phyloP scores from a whole-genome alignment of 2,797 vertebrate genomes.

The Pempheris klunzingeri region DNA sequence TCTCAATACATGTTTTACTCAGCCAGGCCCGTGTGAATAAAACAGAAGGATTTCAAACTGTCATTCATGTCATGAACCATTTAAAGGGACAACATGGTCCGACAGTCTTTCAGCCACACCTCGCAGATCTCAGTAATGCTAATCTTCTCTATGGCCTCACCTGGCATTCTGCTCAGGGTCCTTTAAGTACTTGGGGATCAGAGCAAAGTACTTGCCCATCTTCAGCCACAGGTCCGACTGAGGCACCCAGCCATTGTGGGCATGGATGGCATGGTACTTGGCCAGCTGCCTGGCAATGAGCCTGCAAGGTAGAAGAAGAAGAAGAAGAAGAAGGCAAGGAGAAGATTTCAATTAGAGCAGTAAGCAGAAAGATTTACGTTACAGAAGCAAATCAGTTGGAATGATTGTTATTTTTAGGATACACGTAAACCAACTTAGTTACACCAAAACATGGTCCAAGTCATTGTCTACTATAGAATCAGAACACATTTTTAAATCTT shows the following conservation, averaged over 20 bases:
- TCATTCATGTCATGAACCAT: neutral
- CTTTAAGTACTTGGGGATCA: slow-evolving; percentile 92
- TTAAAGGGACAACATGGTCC: neutral
- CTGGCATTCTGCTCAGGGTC: slow-evolving; percentile 90
- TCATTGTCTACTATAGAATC: neutral
- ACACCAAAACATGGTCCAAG: too few relatives aligned
- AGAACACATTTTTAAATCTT: neutral
- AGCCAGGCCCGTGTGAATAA: neutral
- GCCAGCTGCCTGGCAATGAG: slow-evolving; percentile 96
- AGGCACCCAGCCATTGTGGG: slow-evolving; percentile 98
- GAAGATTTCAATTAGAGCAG: neutral
- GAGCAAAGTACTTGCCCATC: slow-evolving; percentile 96
- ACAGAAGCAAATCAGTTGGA: neutral
- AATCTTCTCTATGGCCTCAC: slow-evolving; percentile 74
- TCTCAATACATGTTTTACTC: neutral
- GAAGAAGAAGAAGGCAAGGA: too few relatives aligned
- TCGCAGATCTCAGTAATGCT: neutral
- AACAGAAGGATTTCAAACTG: neutral
- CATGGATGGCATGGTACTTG: slow-evolving; percentile 98
- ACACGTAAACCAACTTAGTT: neutral
- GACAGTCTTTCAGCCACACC: neutral
- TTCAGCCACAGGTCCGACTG: slow-evolving; percentile 97
- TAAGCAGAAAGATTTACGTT: neutral
- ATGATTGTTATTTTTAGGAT: neutral
- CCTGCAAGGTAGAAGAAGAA: slow-evolving; percentile 76